Evolutionary conservation across 1,140 invertebrate species (phyloP), one percentile per base, ranked within the genome.

Genomic region (Zaprionus africanus): DNA sequence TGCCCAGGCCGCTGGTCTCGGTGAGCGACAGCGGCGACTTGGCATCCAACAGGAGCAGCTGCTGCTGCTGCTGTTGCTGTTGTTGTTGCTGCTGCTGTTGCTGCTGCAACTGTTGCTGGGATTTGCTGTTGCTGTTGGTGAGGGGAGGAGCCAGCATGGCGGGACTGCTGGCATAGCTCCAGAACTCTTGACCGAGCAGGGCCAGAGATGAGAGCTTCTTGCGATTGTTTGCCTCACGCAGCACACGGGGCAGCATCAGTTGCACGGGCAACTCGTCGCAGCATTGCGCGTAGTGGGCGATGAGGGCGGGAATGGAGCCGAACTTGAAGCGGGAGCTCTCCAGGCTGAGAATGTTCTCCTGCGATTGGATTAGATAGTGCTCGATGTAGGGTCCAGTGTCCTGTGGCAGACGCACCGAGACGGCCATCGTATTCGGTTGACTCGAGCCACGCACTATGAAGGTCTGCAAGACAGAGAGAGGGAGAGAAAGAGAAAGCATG

Each of bases 391-490:
- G 96, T 6, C 97, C 97, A 82, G 96, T 97, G 81, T 96, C 96
- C 24, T 95, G 94, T 1, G 97, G 97, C 78, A 99, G 93, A 54
- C 98, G 95, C 24, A 99, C 97, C 28, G 97, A 98, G 57, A 99
- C 95, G 17, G 98, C 98, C 97, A 99, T 98, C 22, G 98, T 98
- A 79, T 97, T 96, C 5, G 96, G 95, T 91, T 98, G 97, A 91
- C 97, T 99, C 11, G 98, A 99, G 87, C 98, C 97, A 24, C 98
- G 95, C 7, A 99, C 98, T 7, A 99, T 97, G 91, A 99, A 99
- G 91, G 97, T 97, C 97, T 98, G 94, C 3, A 94, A 93, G 15
- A 93, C 13, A 22, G 22, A 22, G 1, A 28, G 1, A 26, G 6
- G 61, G 5, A 13, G 11, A 26, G 13, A 54, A 9, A 65, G 13